Conservation (phyloP, 92 coral and sea anemone genomes). For the Anthopleura xanthogrammica region DNA sequence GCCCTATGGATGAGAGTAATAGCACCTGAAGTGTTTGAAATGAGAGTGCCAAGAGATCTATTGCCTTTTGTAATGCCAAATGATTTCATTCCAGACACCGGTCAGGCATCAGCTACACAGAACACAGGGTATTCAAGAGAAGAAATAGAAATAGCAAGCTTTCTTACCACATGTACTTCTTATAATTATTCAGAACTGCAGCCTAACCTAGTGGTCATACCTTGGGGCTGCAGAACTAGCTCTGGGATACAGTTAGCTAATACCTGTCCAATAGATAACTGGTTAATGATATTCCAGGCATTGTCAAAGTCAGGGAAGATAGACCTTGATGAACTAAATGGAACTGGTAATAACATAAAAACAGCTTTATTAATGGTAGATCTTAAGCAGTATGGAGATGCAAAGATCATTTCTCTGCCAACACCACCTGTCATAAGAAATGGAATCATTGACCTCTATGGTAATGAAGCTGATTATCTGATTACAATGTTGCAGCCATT, state of each 20-base stretch:
- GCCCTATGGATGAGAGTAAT: constrained; percentile 61
- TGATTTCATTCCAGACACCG: no score
- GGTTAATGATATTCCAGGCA: constrained; percentile 50
- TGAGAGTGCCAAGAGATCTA: constrained; percentile 59
- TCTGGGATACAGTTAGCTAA: constrained; percentile 34
- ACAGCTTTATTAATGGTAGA: background rate
- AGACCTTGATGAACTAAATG: constrained; percentile 14
- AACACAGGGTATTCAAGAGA: no score
- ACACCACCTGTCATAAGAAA: no score
- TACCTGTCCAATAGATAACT: constrained; percentile 60
- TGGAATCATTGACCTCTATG: no score
- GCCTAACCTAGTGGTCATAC: constrained; percentile 17
- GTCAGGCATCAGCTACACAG: no score
- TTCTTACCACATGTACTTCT: no score
- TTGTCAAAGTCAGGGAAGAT: constrained; percentile 33
- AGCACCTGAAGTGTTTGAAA: constrained; percentile 70
- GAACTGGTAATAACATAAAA: constrained; percentile 21
- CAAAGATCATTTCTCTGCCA: no score
- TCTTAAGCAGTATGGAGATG: no score
- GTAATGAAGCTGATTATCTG: no score
- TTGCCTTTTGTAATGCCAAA: background rate
- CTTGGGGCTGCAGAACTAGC: constrained; percentile 51
- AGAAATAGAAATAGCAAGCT: no score
- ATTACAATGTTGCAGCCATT: no score
- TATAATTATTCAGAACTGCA: no score